Evolutionary conservation across 2,113 vertebrate genomes (phyloP).

Genomic region (Toxotes chatareus): DNA sequence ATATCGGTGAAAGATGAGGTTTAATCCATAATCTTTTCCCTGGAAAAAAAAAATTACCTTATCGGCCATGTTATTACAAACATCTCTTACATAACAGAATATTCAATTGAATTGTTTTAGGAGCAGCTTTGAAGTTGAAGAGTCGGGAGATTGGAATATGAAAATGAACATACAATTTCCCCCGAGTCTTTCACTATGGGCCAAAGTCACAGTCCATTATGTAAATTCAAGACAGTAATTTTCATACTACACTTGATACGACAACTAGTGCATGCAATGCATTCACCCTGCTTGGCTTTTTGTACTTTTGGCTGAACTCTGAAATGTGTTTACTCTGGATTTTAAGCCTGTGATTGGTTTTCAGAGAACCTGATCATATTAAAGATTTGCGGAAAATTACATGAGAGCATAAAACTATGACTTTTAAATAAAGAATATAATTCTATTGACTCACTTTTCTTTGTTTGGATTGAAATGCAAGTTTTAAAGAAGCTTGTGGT

Average conservation of each 20-base stretch:
- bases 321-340: not conserved
- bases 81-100: not conserved
- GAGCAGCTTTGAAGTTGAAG: not conserved
- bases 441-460: not conserved
- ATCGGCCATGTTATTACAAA: not conserved
- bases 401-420: too few relatives aligned
- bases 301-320: not conserved
- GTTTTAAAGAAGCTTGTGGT: not conserved
- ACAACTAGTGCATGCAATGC: not conserved
- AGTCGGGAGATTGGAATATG: not conserved
- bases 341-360: not conserved
- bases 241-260: slow-evolving; percentile 31
- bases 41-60: not conserved
- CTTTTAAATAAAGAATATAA: too few relatives aligned
- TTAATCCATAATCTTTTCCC: slow-evolving; percentile 8
- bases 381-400: not conserved
- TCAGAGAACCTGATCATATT: not conserved
- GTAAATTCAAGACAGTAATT: slow-evolving; percentile 22
- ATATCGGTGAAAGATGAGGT: not conserved
- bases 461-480: not conserved
- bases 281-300: not conserved
- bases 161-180: not conserved
- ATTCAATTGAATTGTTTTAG: not conserved
- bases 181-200: not conserved
- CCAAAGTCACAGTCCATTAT: not conserved